phyloP scores from a whole-genome alignment of 1,140 invertebrate species.

The Drosophila yakuba region DNA sequence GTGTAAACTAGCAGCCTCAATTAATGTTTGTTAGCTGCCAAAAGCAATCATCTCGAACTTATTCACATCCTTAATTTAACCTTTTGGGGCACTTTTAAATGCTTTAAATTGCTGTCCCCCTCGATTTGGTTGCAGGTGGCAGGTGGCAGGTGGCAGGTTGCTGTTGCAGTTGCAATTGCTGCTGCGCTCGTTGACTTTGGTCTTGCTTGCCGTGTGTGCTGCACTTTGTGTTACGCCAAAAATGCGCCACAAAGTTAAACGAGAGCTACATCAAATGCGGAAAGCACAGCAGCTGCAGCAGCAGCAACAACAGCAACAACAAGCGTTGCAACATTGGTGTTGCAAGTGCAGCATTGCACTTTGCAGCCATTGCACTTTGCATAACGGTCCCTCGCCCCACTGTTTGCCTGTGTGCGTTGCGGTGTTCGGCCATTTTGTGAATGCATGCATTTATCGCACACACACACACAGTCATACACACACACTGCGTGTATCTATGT shows the following conservation, averaged over 20 bases:
- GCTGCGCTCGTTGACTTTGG: slow-evolving; percentile 61
- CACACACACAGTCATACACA: slow-evolving; percentile 5
- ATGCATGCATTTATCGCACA: slow-evolving; percentile 60
- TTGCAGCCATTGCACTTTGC: slow-evolving; percentile 80
- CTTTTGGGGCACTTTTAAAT: slow-evolving; percentile 23
- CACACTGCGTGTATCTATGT: slow-evolving; percentile 22
- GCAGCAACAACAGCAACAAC: slow-evolving; percentile 12
- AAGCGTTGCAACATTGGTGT: slow-evolving; percentile 8
- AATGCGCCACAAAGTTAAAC: slow-evolving; percentile 81
- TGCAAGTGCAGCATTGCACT: slow-evolving; percentile 37
- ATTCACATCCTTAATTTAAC: slow-evolving; percentile 2
- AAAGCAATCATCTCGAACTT: background rate
- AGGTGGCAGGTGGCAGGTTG: slow-evolving; percentile 1
- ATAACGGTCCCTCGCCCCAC: slow-evolving; percentile 60
- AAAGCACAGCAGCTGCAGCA: slow-evolving; percentile 32
- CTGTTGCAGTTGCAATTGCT: slow-evolving; percentile 27
- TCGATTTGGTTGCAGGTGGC: slow-evolving; percentile 10
- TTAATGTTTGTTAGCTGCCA: background rate
- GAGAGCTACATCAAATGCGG: slow-evolving; percentile 61
- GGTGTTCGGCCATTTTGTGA: slow-evolving; percentile 78
- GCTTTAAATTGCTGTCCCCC: slow-evolving; percentile 21
- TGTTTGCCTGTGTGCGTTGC: slow-evolving; percentile 61
- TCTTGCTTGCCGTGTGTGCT: slow-evolving; percentile 41
- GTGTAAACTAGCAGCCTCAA: background rate
- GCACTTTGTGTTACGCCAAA: slow-evolving; percentile 80